phyloP scores from a whole-genome alignment of 2,797 vertebrate genomes.

The Capromys pilorides region DNA sequence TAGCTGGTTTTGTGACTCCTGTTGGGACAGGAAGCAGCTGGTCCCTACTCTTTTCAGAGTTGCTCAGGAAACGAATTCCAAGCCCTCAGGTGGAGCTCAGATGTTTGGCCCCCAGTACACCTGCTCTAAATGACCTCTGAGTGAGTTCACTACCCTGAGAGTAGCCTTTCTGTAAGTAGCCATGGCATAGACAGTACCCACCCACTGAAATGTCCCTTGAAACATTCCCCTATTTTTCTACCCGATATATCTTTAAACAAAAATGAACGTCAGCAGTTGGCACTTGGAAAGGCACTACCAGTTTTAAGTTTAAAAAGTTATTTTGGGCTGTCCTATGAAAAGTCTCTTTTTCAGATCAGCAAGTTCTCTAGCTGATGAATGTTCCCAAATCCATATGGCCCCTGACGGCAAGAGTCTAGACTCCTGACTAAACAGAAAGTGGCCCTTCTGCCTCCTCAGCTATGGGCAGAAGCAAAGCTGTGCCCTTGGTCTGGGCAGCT shows the following conservation, averaged over 20 bases:
- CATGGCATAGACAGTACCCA: neutral
- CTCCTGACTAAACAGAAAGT: constrained; percentile 77
- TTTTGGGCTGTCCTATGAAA: constrained; percentile 80
- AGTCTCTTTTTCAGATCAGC: constrained; percentile 82
- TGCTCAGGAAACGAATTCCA: neutral
- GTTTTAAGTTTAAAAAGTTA: constrained; percentile 76
- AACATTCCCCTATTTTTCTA: constrained; percentile 19
- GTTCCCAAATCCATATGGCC: constrained; percentile 77
- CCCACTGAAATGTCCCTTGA: neutral
- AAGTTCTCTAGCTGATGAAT: constrained; percentile 77
- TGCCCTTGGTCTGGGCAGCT: constrained; percentile 66
- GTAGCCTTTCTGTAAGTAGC: neutral
- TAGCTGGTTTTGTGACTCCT: neutral
- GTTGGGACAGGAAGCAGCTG: neutral
- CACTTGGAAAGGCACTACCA: constrained; percentile 74
- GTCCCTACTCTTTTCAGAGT: neutral
- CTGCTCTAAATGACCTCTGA: neutral
- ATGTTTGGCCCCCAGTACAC: neutral
- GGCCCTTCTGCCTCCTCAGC: constrained; percentile 64
- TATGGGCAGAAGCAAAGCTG: constrained; percentile 70
- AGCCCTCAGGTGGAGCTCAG: neutral
- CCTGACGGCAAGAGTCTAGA: constrained; percentile 62
- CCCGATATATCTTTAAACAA: constrained; percentile 72
- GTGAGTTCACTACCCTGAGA: neutral
- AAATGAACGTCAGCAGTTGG: constrained; percentile 79